Evolutionary conservation across 2,113 vertebrate species (phyloP), one percentile per base, ranked within the genome.

Genomic region (Chascanopsetta lugubris): DNA sequence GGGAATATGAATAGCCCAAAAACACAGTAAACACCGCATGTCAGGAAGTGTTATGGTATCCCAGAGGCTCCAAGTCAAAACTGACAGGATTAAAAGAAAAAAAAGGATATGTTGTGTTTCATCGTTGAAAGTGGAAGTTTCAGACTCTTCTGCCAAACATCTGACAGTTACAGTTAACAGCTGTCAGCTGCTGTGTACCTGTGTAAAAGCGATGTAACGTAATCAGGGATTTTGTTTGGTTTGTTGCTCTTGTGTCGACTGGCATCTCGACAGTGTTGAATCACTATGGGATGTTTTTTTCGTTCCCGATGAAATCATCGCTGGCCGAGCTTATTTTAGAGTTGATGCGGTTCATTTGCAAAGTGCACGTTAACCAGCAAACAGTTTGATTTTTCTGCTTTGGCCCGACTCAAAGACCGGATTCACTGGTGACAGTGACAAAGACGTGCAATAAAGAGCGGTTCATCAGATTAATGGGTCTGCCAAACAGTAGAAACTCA

Each of bases 391-490:
- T 62, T 12, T 57, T 12, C 38, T 13, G 1, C 17, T 43, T 25
- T 76, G 36, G 50, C 36, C 68, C 17, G 36, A 42, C 26, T 57
- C 38, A 7, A 6, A 42, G 46, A 58, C 36, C 21, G 25, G 6
- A 36, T 58, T n/a, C 58, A 30, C 29, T 9, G 1, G 22, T 5
- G 53, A 58, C 27, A 17, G 29, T 32, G 55, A 58, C 43, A 66
- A 62, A 66, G 55, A 40, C 50, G n/a, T 36, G 26, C 38, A 50
- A 53, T 69, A 59, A 58, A 70, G 27, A 76, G 57, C 32, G 67
- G 50, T 58, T 46, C 38, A 56, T 69, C 56, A 60, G 53, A 51
- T 58, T 66, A 73, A 61, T 72, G 54, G 72, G 29, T 36, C 58
- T 68, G 38, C 24, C n/a, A 51, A 53, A 63, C 20, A 21, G 50